A percentile compares a stretch with the other conserved stretches of the same genome.
Evolutionary conservation across 2,113 vertebrate species (phyloP).

Genomic region (Pavo muticus): DNA sequence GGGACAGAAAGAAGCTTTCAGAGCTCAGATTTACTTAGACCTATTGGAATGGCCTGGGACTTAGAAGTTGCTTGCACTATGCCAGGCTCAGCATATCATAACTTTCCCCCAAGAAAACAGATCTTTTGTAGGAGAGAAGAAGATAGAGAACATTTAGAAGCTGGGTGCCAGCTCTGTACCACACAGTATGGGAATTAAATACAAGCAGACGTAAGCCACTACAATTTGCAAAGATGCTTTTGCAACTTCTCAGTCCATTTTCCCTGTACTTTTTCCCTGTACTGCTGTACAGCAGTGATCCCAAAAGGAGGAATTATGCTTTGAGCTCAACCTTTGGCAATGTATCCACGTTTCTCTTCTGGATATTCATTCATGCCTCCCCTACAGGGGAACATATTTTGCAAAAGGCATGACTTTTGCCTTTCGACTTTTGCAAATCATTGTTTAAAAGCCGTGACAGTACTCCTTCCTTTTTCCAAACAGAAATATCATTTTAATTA

Average conservation of each 20-base stretch:
- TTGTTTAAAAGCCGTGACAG: not conserved
- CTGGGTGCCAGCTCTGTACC: not conserved
- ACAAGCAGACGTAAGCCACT: not conserved
- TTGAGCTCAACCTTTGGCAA: not conserved
- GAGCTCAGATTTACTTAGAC: not conserved
- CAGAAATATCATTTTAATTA: slow-evolving; percentile 26
- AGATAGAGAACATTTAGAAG: not conserved
- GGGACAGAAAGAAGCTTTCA: not conserved
- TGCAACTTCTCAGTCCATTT: not conserved
- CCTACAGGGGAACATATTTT: not conserved
- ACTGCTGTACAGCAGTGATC: not conserved
- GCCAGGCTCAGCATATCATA: not conserved
- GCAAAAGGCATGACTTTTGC: not conserved
- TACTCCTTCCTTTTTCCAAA: not conserved
- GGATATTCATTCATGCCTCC: not conserved
- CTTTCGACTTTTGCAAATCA: not conserved
- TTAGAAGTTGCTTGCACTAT: not conserved
- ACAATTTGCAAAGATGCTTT: not conserved
- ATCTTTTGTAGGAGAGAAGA: not conserved
- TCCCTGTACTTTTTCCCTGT: not conserved
- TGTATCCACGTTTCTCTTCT: not conserved
- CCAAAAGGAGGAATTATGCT: not conserved
- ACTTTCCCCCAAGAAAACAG: not conserved
- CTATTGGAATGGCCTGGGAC: not conserved
- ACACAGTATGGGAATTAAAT: not conserved